Evolutionary conservation across 2,113 vertebrate genomes (phyloP), one percentile per base, ranked within the genome.

Genomic region (Bombycilla garrulus): DNA sequence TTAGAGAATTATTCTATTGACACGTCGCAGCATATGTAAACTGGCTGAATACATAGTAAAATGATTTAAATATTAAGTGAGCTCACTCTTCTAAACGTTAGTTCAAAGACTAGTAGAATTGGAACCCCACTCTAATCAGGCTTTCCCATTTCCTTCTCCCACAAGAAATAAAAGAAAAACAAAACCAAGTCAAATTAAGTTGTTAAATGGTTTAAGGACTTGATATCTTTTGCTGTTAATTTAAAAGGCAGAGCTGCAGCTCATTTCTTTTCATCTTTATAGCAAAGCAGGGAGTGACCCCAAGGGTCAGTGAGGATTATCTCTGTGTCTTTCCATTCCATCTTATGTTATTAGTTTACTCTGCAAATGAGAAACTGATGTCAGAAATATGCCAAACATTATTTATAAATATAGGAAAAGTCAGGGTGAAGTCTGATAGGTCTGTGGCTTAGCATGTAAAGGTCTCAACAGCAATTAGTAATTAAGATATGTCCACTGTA

Each of bases 221-320:
- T 90, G 85, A 84, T 91, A 93, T 95, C 94, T 96, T 97, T 95
- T 87, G 77, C 70, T 94, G 62, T 94, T 94, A 92, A 95, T 94
- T 97, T 96, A 89, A 96, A 94, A 81, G 53, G 61, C 76, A 80
- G 73, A 96, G 95, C 92, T 67, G 57, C 88, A 94, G 69, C 90
- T 97, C 88, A 94, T 93, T 95, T 96, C 83, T 95, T 94, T 95
- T 97, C 97, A 97, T 96, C 94, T 97, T 93, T 88, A 93, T 58
- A 91, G 79, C 73, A 90, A 94, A 94, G 76, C 40, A 66, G n/a
- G 86, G 80, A 21, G 51, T 97, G 96, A 97, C 96, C 95, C 58
- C 62, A 84, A 73, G 83, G 92, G 77, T 93, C 80, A 83, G 58
- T 25, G n/a, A 64, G 87, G 74, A 92, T 93, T 96, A 90, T 95